A percentile compares a stretch with the other conserved stretches of the same genome.
phyloP scores from a whole-genome alignment of 2,888 invertebrate species.

The Acleris cristana region DNA sequence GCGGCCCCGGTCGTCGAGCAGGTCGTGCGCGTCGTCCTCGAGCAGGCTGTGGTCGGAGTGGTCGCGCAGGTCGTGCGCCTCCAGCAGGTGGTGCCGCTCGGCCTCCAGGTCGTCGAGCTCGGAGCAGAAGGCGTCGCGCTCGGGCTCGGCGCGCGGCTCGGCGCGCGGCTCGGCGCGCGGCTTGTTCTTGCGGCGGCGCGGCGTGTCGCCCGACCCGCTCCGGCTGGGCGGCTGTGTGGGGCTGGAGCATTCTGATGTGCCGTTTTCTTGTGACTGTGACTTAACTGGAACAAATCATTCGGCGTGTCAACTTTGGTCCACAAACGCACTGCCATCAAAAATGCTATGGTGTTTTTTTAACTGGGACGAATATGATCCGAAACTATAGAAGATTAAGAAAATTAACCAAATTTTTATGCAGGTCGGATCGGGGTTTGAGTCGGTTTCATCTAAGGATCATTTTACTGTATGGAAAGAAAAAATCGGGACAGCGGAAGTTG shows the following conservation, averaged over 20 bases:
- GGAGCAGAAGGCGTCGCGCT: neutral
- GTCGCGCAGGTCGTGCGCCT: constrained; percentile 76
- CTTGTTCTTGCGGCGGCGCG: constrained; percentile 70
- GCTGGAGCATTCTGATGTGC: constrained; percentile 80
- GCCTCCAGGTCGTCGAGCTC: constrained; percentile 78
- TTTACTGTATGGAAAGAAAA: too few relatives aligned
- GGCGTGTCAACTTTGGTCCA: too few relatives aligned
- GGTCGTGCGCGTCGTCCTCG: constrained; percentile 73
- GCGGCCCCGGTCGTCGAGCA: constrained; percentile 68
- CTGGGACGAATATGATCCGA: too few relatives aligned
- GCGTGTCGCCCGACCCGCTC: constrained; percentile 75
- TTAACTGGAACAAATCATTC: constrained; percentile 60
- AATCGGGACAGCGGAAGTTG: too few relatives aligned
- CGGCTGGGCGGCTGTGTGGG: constrained; percentile 75
- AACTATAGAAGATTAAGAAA: too few relatives aligned
- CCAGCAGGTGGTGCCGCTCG: constrained; percentile 78
- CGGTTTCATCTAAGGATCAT: too few relatives aligned
- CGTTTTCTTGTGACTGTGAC: constrained; percentile 82
- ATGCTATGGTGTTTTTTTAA: too few relatives aligned
- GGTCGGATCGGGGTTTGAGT: too few relatives aligned
- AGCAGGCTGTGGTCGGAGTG: constrained; percentile 75
- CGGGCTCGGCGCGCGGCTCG: too few relatives aligned
- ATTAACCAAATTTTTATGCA: too few relatives aligned
- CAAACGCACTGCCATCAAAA: too few relatives aligned
- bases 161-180: too few relatives aligned